Base-by-base conservation (phyloP, 2,888 invertebrate genomes). In the Amphipoea lucens region DNA sequence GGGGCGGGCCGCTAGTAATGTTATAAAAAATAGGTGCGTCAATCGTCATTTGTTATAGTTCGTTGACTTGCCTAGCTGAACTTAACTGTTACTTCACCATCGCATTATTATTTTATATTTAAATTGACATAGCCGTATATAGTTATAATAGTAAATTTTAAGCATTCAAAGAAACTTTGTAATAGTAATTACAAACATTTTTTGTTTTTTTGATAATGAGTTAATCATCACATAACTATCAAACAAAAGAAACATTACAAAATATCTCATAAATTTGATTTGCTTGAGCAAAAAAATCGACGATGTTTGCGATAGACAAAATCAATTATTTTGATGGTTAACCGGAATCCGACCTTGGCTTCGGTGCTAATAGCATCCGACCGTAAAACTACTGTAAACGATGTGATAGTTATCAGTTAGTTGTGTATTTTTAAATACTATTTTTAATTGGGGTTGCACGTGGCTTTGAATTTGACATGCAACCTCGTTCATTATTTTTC, bases 331-430 rank as follows among this genome's bases (percentile, higher is more conserved):
- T 73, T 84, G 65, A 83, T 84, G 79, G 87, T 40, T 79, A 75
- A 78, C 73, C 80, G 74, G 76, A 82, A 80, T 69, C 45, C 75
- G 89, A 86, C 87, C 89, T 90, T 87, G 90, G 76, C 84, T 83
- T 45, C 48, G n/a, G 74, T 74, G 48, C 73, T 85, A 82, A 87
- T 74, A 82, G 74, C 84, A 85, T 80, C 81, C 81, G 81, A 90
- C 89, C 87, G 87, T 90, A 81, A 87, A 85, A 84, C 87, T 83
- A 83, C 81, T 83, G 83, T 76, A 81, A 82, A 82, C 82, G 67
- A 81, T 82, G 81, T 85, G 84, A 87, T 88, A 81, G 84, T 83
- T 89, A 88, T 90, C 29, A 29, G 29, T 29, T 29, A 29, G 29
- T 57, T 45, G 60, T n/a, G 36, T 73, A n/a, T 62, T 74, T 48